Evolutionary conservation across 2,888 invertebrate genomes (phyloP).

Genomic region (Blastobasis lacticolella): DNA sequence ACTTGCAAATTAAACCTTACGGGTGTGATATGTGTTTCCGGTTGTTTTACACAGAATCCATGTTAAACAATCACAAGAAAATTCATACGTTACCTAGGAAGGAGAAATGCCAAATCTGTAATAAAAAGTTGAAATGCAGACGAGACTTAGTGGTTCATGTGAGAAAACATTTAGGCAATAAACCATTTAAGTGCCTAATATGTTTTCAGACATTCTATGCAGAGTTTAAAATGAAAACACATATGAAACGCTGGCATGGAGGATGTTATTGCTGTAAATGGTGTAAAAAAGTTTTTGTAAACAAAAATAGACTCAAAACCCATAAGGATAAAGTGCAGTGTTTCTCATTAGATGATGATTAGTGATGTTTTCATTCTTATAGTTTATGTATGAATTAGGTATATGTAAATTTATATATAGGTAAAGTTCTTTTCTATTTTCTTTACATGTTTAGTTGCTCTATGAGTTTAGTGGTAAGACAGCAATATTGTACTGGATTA

Average conservation of each 20-base stretch:
- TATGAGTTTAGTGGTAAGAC: too few species aligned
- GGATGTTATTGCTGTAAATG: conserved; percentile 47
- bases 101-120: conserved; percentile 52
- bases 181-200: conserved; percentile 46
- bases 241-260: conserved; percentile 49
- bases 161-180: conserved; percentile 52
- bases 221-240: conserved; percentile 30
- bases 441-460: not conserved
- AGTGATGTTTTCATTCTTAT: not conserved
- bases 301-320: conserved; percentile 36
- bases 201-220: conserved; percentile 48
- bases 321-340: conserved; percentile 44
- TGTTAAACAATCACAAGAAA: conserved; percentile 48
- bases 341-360: conserved; percentile 25
- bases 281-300: conserved; percentile 42
- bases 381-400: not conserved
- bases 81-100: conserved; percentile 39
- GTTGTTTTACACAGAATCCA: conserved; percentile 52
- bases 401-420: too few species aligned
- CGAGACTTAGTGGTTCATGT: conserved; percentile 52
- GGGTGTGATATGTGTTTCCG: conserved; percentile 60
- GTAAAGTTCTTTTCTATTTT: not conserved
- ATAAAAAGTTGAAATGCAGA: conserved; percentile 42
- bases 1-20: conserved; percentile 62
- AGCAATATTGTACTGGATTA: too few species aligned